Conservation (phyloP, 1,140 invertebrate genomes). For the Solenopsis fugax region DNA sequence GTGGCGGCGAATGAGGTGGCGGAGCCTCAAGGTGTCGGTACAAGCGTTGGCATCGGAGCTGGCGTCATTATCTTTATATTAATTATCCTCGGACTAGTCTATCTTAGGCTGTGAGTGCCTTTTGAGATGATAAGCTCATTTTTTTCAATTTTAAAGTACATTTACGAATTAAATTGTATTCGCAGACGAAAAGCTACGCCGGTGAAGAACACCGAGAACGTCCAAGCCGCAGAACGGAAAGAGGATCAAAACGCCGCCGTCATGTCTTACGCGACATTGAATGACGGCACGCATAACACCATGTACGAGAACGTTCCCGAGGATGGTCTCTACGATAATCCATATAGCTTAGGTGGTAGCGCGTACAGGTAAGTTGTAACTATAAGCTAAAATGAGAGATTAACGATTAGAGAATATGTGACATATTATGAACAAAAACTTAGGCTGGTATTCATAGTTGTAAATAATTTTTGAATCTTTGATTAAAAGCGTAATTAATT, state of each 20-base stretch:
- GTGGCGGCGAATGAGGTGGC: constrained; percentile 87
- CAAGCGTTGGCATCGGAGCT: constrained; percentile 93
- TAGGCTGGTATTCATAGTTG: too few relatives aligned
- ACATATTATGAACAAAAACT: too few relatives aligned
- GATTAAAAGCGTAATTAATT: too few relatives aligned
- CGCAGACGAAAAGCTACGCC: constrained; percentile 92
- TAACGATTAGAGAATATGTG: too few relatives aligned
- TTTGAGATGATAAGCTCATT: not conserved
- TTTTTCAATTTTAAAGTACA: not conserved
- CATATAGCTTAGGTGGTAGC: constrained; percentile 87
- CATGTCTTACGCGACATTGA: constrained; percentile 94
- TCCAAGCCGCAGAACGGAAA: constrained; percentile 93
- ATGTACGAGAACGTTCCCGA: constrained; percentile 92
- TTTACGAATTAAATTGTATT: constrained; percentile 32
- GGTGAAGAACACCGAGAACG: constrained; percentile 95
- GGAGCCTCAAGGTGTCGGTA: constrained; percentile 90
- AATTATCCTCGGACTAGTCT: constrained; percentile 91
- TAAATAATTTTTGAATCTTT: too few relatives aligned
- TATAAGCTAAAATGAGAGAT: not conserved
- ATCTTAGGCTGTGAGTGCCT: constrained; percentile 91
- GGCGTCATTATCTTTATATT: constrained; percentile 92
- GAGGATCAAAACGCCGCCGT: constrained; percentile 94
- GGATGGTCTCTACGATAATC: constrained; percentile 91
- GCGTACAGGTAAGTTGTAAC: constrained; percentile 86
- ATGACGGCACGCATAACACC: constrained; percentile 89